These are phyloP conservation scores for Epinotia brunnichana DNA, from an alignment of 2,888 invertebrate genomes.

Conservation along the genomic window DNA sequence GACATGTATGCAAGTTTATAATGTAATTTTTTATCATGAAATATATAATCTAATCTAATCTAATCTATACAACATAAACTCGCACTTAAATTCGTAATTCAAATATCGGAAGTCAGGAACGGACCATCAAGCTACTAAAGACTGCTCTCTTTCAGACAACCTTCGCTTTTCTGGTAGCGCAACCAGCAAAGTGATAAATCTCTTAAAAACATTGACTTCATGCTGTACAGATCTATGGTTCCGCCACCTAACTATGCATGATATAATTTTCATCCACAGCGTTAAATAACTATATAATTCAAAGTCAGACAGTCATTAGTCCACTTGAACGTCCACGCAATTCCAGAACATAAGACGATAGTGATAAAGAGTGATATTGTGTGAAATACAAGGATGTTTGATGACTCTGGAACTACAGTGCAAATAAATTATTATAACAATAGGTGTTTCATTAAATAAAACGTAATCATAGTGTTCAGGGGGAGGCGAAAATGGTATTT, in stretches of 20 bases:
- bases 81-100: too few species aligned
- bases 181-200: too few species aligned
- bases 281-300: background rate
- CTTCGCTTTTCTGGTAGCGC: too few species aligned
- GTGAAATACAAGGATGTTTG: too few species aligned
- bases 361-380: background rate
- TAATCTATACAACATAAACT: too few species aligned
- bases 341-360: background rate
- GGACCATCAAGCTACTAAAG: too few species aligned
- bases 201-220: background rate
- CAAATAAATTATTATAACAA: background rate
- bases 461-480: background rate
- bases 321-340: background rate
- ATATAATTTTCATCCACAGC: background rate
- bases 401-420: background rate
- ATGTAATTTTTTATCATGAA: too few species aligned
- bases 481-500: background rate
- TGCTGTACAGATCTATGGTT: background rate
- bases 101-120: too few species aligned
- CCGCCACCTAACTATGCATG: background rate
- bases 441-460: background rate
- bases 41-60: too few species aligned
- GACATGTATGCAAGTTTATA: too few species aligned
- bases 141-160: too few species aligned
- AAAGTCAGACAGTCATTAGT: background rate